Evolutionary conservation across 2,888 invertebrate genomes (phyloP), one percentile per base, ranked within the genome.

Genomic region (Pseudococcus jackbeardsleyi): DNA sequence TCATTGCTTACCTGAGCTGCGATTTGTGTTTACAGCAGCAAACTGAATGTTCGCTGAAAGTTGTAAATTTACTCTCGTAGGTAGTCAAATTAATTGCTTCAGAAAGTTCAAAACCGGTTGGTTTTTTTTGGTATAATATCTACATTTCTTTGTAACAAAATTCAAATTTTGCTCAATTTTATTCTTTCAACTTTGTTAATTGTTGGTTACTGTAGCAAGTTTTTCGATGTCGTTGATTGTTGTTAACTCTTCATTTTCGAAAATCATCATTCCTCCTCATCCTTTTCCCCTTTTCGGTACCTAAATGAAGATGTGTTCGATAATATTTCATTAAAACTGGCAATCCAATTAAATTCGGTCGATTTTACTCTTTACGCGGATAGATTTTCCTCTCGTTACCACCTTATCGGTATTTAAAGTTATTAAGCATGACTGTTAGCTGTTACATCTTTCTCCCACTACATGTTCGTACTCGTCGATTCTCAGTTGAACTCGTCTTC

Each of bases 391-490:
- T 33, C 33, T 6, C 33, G 33, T 33, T 33, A 19, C 72, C 8
- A 9, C 33, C 17, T 72, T 72, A 72, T 82, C 79, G 46, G 46
- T 46, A 79, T 42, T 42, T 79, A 22, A 17, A 48, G 64, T 85
- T 59, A 59, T 54, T 85, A 85, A 59, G 85, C 85, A 85, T 85
- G 85, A 85, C 85, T 59, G 59, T 82, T 84, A 84, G 64, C 85
- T 59, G 59, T 82, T 84, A 84, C 84, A 82, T 82, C 46, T 54
- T 85, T 85, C 85, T 85, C 85, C 85, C 85, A 85, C 85, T 85
- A 85, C 85, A 42, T 85, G 85, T 64, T 42, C 22, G 26, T n/a
- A 85, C 85, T 64, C 85, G 85, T 85, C 39, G 22, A 64, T 39
- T 85, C 42, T 46, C 46, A 19, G 46, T 82, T n/a, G 12, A 82